A percentile compares a stretch with the other conserved stretches of the same genome.
phyloP scores from a whole-genome alignment of 23 tunicate genomes.

The Diplosoma virens region DNA sequence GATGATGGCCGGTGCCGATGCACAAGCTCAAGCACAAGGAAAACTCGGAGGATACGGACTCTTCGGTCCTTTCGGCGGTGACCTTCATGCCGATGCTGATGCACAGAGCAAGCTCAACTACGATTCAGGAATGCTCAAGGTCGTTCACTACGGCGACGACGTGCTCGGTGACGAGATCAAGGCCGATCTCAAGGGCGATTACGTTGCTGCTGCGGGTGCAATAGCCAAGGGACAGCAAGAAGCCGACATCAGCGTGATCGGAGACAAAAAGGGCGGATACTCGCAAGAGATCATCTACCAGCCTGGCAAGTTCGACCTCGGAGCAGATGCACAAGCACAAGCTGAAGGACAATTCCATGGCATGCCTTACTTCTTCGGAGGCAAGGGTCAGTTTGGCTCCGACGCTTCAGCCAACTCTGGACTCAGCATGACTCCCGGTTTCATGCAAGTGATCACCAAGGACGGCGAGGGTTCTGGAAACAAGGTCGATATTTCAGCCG shows the following conservation, averaged over 20 bases:
- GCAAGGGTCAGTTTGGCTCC: background rate
- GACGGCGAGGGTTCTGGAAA: background rate
- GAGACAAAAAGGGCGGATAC: constrained; percentile 8
- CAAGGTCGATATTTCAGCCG: background rate
- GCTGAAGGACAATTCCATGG: constrained; percentile 1
- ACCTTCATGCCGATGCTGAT: background rate
- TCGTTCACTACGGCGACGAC: background rate
- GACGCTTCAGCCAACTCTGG: background rate
- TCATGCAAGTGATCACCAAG: background rate
- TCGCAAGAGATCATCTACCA: background rate
- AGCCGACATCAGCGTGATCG: background rate
- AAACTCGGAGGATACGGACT: background rate
- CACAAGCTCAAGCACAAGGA: background rate
- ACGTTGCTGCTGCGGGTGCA: too few species aligned
- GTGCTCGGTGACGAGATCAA: background rate
- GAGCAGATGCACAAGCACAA: background rate
- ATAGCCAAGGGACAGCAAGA: too few species aligned
- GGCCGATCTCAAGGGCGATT: background rate
- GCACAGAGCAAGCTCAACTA: background rate
- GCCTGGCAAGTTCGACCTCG: background rate
- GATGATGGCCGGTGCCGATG: background rate
- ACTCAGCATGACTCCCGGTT: background rate
- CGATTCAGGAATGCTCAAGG: background rate
- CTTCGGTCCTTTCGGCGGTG: background rate
- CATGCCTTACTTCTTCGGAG: background rate